Conservation (phyloP, 2,797 vertebrate species). For the Lacerta viridis region DNA sequence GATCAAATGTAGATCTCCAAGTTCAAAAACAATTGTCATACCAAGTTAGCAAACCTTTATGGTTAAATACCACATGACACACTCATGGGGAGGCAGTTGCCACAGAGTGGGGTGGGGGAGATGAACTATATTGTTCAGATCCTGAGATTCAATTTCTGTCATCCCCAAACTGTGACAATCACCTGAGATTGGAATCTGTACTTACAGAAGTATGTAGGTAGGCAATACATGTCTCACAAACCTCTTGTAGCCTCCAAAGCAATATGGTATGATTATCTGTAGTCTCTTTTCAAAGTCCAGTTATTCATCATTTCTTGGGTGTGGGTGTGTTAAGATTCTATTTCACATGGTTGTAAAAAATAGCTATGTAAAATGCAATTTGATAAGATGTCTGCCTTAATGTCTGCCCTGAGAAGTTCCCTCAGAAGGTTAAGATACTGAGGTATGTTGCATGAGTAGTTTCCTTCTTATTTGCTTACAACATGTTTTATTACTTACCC, state of each 20-base stretch:
- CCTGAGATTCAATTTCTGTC: too few species aligned
- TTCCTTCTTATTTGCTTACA: conserved; percentile 27
- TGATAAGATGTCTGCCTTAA: background rate
- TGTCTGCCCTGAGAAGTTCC: background rate
- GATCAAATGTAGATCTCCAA: background rate
- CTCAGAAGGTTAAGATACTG: background rate
- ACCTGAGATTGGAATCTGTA: background rate
- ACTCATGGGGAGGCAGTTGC: too few species aligned
- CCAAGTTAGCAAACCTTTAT: background rate
- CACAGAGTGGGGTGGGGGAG: too few species aligned
- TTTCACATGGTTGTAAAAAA: background rate
- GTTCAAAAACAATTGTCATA: background rate
- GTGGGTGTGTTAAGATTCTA: background rate
- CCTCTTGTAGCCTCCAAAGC: background rate
- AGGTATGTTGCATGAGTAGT: background rate
- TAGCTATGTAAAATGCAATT: background rate
- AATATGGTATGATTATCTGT: too few species aligned
- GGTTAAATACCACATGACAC: too few species aligned
- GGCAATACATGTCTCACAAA: background rate
- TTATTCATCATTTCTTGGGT: background rate
- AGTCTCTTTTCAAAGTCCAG: background rate
- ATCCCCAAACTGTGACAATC: background rate
- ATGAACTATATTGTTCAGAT: too few species aligned
- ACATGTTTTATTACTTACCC: background rate
- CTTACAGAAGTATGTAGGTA: background rate